phyloP scores from a whole-genome alignment of 2,113 vertebrate genomes.

The Triplophysa rosa region DNA sequence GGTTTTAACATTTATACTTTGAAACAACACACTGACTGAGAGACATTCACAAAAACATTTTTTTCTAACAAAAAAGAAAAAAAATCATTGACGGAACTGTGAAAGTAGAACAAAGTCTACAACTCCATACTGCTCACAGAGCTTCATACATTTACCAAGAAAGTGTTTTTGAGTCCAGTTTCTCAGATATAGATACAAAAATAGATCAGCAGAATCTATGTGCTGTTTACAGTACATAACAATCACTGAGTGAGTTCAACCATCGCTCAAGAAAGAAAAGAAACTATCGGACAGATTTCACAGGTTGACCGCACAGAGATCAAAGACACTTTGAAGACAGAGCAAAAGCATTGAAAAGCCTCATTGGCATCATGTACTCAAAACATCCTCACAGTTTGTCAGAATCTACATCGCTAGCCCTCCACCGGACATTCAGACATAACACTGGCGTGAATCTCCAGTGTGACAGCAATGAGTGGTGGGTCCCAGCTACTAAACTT shows the following conservation, averaged over 20 bases:
- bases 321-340: constrained; percentile 52
- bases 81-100: constrained; percentile 24
- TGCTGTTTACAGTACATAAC: constrained; percentile 64
- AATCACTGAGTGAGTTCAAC: constrained; percentile 57
- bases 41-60: constrained; percentile 15
- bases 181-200: constrained; percentile 67
- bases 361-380: neutral
- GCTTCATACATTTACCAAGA: constrained; percentile 51
- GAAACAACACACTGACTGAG: constrained; percentile 10
- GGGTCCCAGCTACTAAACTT: neutral
- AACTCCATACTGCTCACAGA: constrained; percentile 60
- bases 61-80: constrained; percentile 17
- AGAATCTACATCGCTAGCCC: neutral
- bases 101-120: constrained; percentile 46
- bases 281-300: constrained; percentile 34
- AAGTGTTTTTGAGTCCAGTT: constrained; percentile 39
- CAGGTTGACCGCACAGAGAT: constrained; percentile 47
- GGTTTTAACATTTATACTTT: neutral
- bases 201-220: constrained; percentile 74
- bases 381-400: constrained; percentile 12
- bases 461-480: neutral
- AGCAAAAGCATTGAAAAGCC: constrained; percentile 43
- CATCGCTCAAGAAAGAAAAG: constrained; percentile 58
- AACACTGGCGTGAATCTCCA: neutral
- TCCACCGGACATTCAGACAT: neutral